Conservation (phyloP, 2,888 invertebrate genomes). For the Ceraclea dissimilis region DNA sequence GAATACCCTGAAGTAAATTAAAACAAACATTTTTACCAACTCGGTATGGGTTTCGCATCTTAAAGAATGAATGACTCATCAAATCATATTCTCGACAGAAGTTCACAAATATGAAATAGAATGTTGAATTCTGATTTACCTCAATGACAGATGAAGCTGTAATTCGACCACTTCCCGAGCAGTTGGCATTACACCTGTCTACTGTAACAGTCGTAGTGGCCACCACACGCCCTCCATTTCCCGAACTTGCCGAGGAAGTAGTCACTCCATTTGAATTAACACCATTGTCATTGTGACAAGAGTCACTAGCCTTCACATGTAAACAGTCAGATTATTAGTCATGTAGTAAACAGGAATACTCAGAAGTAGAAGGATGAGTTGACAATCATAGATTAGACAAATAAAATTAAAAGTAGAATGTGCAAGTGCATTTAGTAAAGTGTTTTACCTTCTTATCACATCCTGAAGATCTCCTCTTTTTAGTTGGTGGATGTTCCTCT, state of each 20-base stretch:
- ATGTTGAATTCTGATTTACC: slow-evolving; percentile 10
- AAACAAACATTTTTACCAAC: too few species aligned
- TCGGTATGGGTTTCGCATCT: too few species aligned
- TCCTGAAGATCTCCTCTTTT: slow-evolving; percentile 39
- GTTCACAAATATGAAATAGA: too few species aligned
- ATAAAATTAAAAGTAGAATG: too few species aligned
- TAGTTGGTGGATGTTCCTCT: slow-evolving; percentile 33
- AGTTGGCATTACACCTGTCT: slow-evolving; percentile 32
- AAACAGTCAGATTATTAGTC: neutral
- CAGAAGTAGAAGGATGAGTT: too few species aligned
- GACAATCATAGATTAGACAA: too few species aligned
- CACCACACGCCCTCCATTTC: slow-evolving; percentile 37
- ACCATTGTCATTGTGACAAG: slow-evolving; percentile 2
- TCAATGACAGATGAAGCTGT: slow-evolving; percentile 23
- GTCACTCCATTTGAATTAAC: neutral
- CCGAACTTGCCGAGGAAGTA: neutral
- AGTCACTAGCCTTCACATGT: neutral
- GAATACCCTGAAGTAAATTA: slow-evolving; percentile 11
- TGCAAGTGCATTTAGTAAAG: too few species aligned
- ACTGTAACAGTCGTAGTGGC: slow-evolving; percentile 46
- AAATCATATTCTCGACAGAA: too few species aligned
- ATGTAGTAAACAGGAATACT: too few species aligned
- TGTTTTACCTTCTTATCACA: slow-evolving; percentile 31
- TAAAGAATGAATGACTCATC: too few species aligned
- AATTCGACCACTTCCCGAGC: slow-evolving; percentile 20